Evolutionary conservation across 1,140 invertebrate genomes (phyloP).

Genomic region (Drosophila albomicans): DNA sequence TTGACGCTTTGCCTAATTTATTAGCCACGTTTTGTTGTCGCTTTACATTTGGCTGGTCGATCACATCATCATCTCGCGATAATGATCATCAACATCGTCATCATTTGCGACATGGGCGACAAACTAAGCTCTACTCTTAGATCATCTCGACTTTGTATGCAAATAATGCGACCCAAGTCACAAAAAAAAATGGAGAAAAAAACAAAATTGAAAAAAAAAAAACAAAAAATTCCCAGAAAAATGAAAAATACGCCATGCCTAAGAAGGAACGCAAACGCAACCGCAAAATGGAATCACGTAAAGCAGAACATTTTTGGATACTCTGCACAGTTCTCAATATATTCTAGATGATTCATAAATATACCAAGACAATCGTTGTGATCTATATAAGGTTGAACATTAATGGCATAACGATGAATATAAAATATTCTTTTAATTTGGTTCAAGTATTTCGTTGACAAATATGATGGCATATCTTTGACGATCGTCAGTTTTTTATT

Average conservation of each 20-base stretch:
- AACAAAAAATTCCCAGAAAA: conserved; percentile 23
- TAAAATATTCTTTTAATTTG: too few species aligned
- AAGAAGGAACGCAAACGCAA: conserved; percentile 20
- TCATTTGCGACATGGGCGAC: conserved; percentile 21
- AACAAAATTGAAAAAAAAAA: conserved; percentile 3
- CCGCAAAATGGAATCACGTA: background rate
- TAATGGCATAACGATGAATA: too few species aligned
- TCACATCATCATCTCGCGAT: conserved; percentile 43
- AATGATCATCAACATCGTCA: conserved; percentile 31
- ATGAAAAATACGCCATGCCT: conserved; percentile 4
- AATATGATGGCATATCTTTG: too few species aligned
- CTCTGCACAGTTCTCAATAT: background rate
- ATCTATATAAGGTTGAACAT: too few species aligned
- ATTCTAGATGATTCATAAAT: background rate
- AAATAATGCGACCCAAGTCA: conserved; percentile 35
- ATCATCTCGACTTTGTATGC: conserved; percentile 47
- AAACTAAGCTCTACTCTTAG: conserved; percentile 33
- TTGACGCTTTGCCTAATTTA: conserved; percentile 59
- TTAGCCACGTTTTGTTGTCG: conserved; percentile 57
- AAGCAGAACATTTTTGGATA: background rate
- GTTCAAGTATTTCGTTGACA: too few species aligned
- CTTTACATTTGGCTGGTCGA: conserved; percentile 44
- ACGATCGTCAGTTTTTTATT: too few species aligned
- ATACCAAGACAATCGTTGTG: too few species aligned
- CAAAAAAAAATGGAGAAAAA: conserved; percentile 8